Conservation (phyloP, 2,797 vertebrate genomes). For the Tragelaphus eurycerus region DNA sequence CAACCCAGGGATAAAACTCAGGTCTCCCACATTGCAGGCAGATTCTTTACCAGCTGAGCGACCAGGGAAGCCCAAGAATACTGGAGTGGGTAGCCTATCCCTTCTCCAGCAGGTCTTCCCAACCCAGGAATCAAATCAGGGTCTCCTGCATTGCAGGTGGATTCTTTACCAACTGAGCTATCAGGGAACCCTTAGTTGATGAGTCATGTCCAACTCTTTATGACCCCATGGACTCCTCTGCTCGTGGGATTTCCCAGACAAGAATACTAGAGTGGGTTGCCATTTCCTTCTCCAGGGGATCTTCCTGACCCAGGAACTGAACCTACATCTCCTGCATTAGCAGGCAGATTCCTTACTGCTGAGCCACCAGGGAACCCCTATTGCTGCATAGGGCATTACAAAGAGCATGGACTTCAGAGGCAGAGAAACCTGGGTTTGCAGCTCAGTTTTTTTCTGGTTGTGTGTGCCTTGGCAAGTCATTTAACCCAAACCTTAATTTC, state of each 20-base stretch:
- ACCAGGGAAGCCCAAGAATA: background rate
- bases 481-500: conserved; percentile 26
- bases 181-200: background rate
- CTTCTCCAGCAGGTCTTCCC: background rate
- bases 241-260: background rate
- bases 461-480: background rate
- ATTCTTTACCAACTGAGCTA: background rate
- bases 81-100: background rate
- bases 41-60: background rate
- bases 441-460: conserved; percentile 29
- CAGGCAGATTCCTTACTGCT: background rate
- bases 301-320: background rate
- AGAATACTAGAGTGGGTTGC: background rate
- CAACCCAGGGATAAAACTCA: background rate
- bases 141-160: background rate
- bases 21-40: background rate
- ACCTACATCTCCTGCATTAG: background rate
- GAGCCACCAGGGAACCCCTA: background rate
- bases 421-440: background rate
- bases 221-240: background rate
- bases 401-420: background rate
- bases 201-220: background rate
- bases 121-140: background rate
- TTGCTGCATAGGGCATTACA: background rate
- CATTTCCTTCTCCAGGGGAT: background rate